phyloP scores from a whole-genome alignment of 2,113 vertebrate species.

The Melanerpes formicivorus region DNA sequence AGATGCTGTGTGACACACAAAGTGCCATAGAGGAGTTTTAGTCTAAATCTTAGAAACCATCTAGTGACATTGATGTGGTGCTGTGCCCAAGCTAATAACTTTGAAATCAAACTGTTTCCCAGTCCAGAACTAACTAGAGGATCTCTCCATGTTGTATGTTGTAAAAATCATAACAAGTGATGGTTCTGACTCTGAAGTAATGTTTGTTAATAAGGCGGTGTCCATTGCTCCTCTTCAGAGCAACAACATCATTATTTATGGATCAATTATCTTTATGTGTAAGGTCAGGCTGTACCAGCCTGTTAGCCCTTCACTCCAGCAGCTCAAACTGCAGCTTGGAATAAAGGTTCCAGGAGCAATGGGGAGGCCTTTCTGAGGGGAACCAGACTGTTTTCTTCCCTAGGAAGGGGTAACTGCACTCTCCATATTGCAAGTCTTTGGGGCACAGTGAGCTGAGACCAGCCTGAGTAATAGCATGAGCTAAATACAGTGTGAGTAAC shows the following conservation, averaged over 20 bases:
- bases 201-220: not conserved
- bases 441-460: not conserved
- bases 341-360: not conserved
- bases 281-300: not conserved
- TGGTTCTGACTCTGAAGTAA: not conserved
- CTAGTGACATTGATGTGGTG: not conserved
- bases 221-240: not conserved
- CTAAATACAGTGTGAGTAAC: not conserved
- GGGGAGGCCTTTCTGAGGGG: not conserved
- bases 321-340: not conserved
- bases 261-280: not conserved
- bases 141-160: not conserved
- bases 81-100: not conserved
- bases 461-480: slow-evolving; percentile 2
- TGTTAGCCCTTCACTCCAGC: not conserved
- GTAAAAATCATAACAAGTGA: not conserved
- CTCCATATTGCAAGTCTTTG: not conserved
- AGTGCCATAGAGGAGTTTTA: accelerated
- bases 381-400: not conserved
- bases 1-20: accelerated
- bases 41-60: not conserved
- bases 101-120: not conserved
- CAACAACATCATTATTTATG: not conserved
- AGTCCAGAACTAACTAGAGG: not conserved
- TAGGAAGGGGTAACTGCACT: not conserved